A percentile compares a stretch with the other conserved stretches of the same genome.
Conservation (phyloP, 2,113 vertebrate species). For the Candoia aspera region DNA sequence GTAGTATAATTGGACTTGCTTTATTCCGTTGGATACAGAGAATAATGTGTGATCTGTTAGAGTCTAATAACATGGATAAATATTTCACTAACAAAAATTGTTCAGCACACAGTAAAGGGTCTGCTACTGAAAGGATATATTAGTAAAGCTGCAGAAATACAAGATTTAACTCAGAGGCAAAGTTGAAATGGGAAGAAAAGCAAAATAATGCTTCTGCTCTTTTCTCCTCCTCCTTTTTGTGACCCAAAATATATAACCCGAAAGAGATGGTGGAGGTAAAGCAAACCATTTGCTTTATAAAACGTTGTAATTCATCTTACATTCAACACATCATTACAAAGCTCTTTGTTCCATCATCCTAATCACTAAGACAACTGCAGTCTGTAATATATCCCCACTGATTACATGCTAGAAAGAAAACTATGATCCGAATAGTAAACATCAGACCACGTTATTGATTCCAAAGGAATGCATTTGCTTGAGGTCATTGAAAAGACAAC, state of each 20-base stretch:
- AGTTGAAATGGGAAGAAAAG: conserved; percentile 60
- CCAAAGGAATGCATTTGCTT: background rate
- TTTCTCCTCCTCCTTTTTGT: conserved; percentile 13
- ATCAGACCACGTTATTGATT: background rate
- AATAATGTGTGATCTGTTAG: background rate
- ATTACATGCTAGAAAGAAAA: conserved; percentile 32
- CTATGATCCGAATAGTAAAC: rapidly evolving
- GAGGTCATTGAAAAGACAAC: background rate
- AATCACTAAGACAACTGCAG: conserved; percentile 31
- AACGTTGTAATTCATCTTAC: background rate
- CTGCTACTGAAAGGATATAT: conserved; percentile 44
- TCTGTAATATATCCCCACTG: conserved; percentile 2
- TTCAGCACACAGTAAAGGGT: conserved; percentile 44
- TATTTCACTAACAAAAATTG: conserved; percentile 46
- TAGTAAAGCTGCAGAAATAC: conserved; percentile 32
- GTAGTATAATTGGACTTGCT: background rate
- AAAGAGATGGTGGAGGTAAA: background rate
- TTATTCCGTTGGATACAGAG: conserved; percentile 4
- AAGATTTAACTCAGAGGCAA: conserved; percentile 70
- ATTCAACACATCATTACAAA: background rate
- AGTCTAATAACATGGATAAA: conserved; percentile 41
- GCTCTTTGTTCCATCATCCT: background rate
- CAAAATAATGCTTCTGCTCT: background rate
- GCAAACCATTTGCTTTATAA: conserved; percentile 32
- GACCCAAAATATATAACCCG: conserved; percentile 34